Conservation (phyloP, 1,140 invertebrate genomes). For the Reticulitermes speratus region DNA sequence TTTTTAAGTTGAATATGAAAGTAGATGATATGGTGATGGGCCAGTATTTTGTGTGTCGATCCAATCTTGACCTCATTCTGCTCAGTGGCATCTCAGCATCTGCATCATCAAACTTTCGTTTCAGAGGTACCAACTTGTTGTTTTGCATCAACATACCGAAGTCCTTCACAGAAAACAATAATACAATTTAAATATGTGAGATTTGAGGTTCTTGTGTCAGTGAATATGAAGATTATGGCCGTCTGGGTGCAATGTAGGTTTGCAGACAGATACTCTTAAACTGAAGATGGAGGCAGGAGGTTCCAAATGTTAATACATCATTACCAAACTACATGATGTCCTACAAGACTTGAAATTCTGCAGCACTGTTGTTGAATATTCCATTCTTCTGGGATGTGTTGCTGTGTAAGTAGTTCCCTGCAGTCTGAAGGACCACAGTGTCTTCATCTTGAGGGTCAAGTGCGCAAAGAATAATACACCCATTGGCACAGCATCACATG, state of each 20-base stretch:
- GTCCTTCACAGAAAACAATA: constrained; percentile 60
- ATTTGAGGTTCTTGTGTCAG: background rate
- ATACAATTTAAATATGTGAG: background rate
- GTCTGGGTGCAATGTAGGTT: background rate
- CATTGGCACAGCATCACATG: no score
- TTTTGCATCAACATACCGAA: constrained; percentile 86
- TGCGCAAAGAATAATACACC: no score
- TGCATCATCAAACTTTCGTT: constrained; percentile 41
- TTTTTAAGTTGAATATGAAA: constrained; percentile 83
- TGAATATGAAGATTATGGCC: background rate
- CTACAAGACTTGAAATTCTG: no score
- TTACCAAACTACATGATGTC: no score
- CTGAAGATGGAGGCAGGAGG: background rate
- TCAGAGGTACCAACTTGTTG: constrained; percentile 74
- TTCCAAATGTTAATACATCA: no score
- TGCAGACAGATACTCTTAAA: background rate
- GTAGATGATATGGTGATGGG: constrained; percentile 89
- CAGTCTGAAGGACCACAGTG: no score
- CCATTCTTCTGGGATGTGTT: no score
- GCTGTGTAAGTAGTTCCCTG: no score
- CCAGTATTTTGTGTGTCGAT: constrained; percentile 85
- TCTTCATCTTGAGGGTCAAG: no score
- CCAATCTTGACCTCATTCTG: constrained; percentile 67
- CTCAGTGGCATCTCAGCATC: constrained; percentile 52
- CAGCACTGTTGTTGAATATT: no score